These are phyloP conservation scores for Mallotus villosus DNA, from an alignment of 2,797 vertebrate species.

Conservation along the genomic window DNA sequence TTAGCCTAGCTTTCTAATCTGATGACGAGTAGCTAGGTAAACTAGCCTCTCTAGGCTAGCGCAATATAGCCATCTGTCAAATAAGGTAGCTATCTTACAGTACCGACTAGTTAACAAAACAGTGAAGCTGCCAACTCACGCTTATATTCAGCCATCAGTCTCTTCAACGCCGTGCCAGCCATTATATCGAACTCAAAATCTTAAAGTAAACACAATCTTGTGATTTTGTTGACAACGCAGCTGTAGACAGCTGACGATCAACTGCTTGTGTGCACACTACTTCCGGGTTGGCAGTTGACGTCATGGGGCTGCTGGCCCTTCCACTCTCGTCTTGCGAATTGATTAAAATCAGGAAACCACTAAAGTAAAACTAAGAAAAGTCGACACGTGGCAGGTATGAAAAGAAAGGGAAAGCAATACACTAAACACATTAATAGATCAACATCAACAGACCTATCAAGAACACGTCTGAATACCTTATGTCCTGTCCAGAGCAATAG, in stretches of 20 bases:
- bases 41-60: neutral
- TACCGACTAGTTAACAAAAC: neutral
- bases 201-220: constrained; percentile 6
- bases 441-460: too few species aligned
- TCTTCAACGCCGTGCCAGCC: constrained; percentile 79
- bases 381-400: too few species aligned
- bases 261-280: neutral
- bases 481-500: too few species aligned
- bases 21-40: neutral
- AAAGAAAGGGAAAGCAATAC: too few species aligned
- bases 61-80: neutral
- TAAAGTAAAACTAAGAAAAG: too few species aligned
- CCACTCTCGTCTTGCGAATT: too few species aligned
- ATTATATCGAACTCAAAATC: constrained; percentile 42
- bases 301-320: neutral
- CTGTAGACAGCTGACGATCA: neutral
- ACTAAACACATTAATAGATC: too few species aligned
- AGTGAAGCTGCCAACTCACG: constrained; percentile 61
- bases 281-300: neutral
- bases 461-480: too few species aligned
- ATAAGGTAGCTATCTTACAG: neutral
- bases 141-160: constrained; percentile 81
- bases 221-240: constrained; percentile 7
- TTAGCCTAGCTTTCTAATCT: neutral
- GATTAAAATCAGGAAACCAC: too few species aligned